Evolutionary conservation across 2,888 invertebrate genomes (phyloP).

Genomic region (Elaeidobius kamerunicus): DNA sequence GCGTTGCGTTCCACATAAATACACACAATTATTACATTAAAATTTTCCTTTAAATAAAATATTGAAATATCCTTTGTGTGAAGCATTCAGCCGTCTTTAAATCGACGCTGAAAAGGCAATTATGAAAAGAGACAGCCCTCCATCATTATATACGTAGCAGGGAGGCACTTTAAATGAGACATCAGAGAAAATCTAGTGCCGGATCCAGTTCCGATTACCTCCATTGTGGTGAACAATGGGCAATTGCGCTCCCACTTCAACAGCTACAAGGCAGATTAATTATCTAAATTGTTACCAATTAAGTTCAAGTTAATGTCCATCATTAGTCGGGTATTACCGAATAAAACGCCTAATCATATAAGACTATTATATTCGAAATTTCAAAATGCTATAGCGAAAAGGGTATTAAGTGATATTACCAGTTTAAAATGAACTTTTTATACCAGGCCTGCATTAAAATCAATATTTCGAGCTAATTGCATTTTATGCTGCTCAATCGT

Average conservation of each 20-base stretch:
- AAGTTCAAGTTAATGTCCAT: conserved; percentile 54
- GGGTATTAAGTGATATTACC: conserved; percentile 23
- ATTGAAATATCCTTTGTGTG: conserved; percentile 26
- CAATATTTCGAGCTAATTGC: conserved; percentile 16
- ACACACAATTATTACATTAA: conserved; percentile 5
- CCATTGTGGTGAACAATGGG: conserved; percentile 52
- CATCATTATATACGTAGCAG: conserved; percentile 34
- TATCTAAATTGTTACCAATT: conserved; percentile 57
- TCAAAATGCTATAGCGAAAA: conserved; percentile 17
- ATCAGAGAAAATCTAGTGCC: conserved; percentile 44
- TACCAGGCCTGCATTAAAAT: conserved; percentile 10
- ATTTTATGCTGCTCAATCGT: conserved; percentile 8
- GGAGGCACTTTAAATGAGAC: conserved; percentile 44
- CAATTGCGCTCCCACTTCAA: conserved; percentile 50
- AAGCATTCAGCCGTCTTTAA: conserved; percentile 32
- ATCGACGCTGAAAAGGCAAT: conserved; percentile 43
- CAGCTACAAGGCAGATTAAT: conserved; percentile 51
- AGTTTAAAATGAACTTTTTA: conserved; percentile 18
- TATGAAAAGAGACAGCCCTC: conserved; percentile 42
- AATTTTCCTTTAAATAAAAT: conserved; percentile 9
- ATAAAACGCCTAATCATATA: conserved; percentile 30
- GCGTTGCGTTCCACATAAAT: conserved; percentile 1
- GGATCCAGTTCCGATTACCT: conserved; percentile 51
- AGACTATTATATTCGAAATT: conserved; percentile 25
- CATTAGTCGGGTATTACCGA: conserved; percentile 45